These are phyloP conservation scores for Macroteleia sp. DNA, from an alignment of 2,888 invertebrate species.

Conservation along the genomic window DNA sequence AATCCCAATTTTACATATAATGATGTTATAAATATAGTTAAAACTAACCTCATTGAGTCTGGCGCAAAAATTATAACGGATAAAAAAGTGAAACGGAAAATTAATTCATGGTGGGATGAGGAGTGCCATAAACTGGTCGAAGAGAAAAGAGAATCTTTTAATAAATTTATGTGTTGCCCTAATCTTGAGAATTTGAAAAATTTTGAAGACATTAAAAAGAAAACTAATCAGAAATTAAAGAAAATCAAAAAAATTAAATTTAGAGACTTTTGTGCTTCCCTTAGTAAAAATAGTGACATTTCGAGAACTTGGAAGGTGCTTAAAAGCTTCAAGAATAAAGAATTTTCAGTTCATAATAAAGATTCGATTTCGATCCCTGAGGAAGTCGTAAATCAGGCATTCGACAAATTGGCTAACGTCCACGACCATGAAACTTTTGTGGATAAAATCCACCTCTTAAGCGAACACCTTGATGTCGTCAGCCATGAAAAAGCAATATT, in stretches of 20 bases:
- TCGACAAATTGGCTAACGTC: too few relatives aligned
- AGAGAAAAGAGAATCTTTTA: background rate
- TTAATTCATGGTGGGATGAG: slow-evolving; percentile 13
- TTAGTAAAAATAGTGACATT: background rate
- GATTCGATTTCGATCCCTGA: too few relatives aligned
- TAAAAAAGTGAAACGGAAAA: background rate
- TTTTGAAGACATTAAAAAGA: background rate
- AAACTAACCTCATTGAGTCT: background rate
- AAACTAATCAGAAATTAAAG: background rate
- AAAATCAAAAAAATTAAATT: background rate
- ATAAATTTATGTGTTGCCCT: background rate
- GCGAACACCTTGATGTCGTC: too few relatives aligned
- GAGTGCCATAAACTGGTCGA: background rate
- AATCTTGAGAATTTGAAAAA: background rate
- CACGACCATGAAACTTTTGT: too few relatives aligned
- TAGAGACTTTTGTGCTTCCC: background rate
- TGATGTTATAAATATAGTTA: background rate
- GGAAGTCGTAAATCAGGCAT: too few relatives aligned
- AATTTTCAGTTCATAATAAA: background rate
- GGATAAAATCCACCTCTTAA: too few relatives aligned
- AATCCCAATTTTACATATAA: background rate
- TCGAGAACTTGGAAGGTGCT: background rate
- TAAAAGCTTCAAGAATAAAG: slow-evolving; percentile 6
- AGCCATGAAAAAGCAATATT: too few relatives aligned
- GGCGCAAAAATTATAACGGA: background rate